phyloP scores from a whole-genome alignment of 2,888 invertebrate species.

The Cryptocheilus praepositus region DNA sequence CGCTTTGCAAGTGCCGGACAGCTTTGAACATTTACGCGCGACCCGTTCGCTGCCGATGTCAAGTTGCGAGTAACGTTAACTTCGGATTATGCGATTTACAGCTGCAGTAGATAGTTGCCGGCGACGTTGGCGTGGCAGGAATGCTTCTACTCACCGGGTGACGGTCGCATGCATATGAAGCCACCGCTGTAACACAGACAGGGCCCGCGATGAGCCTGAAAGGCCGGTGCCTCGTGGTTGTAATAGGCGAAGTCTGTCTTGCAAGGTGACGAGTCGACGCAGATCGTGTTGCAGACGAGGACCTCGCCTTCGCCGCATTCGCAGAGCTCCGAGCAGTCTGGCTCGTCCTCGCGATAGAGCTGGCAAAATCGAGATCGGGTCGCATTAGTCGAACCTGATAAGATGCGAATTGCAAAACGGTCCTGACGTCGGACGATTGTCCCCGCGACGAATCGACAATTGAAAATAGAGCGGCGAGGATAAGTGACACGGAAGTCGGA shows the following conservation, averaged over 20 bases:
- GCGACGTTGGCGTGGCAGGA: not conserved
- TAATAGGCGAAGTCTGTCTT: conserved; percentile 92
- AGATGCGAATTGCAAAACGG: too few relatives aligned
- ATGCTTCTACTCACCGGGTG: conserved; percentile 77
- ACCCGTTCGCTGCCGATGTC: too few relatives aligned
- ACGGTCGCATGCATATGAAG: conserved; percentile 94
- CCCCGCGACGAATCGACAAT: too few relatives aligned
- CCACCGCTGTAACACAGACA: conserved; percentile 94
- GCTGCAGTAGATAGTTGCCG: not conserved
- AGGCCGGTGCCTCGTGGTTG: conserved; percentile 92
- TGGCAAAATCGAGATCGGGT: conserved; percentile 68
- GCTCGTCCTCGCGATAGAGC: conserved; percentile 89
- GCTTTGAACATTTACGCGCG: too few relatives aligned
- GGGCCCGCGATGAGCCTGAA: conserved; percentile 91
- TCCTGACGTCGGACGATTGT: too few relatives aligned
- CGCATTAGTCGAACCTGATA: too few relatives aligned
- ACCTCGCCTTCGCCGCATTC: conserved; percentile 87
- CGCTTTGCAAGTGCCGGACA: too few relatives aligned
- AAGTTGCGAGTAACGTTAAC: too few relatives aligned
- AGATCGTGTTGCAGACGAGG: conserved; percentile 91
- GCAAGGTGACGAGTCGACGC: conserved; percentile 90
- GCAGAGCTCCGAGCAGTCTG: conserved; percentile 93
- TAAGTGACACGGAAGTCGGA: too few relatives aligned
- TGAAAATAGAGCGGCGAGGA: too few relatives aligned
- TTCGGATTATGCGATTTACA: too few relatives aligned